Evolutionary conservation across 2,113 vertebrate genomes (phyloP), one percentile per base, ranked within the genome.

Genomic region (Saguinus midas): DNA sequence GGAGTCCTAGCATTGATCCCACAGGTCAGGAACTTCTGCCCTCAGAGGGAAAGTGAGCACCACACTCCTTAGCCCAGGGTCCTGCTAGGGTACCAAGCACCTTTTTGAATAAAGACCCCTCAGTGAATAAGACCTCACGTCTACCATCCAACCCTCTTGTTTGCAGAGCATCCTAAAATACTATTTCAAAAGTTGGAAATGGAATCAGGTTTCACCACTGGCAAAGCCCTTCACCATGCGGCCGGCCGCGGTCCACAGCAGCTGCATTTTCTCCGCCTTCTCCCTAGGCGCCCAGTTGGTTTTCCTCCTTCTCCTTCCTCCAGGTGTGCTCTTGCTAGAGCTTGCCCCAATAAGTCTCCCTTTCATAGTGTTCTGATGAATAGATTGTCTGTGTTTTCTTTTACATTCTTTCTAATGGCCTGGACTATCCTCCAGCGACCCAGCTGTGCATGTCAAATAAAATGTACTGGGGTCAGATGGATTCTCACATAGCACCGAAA

Each of bases 401-500:
- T 90, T 37, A 50, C 97, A 87, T 97, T 97, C 96, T 91, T 95
- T 84, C 61, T 91, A 94, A 95, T 66, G 76, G 95, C 83, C 91
- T 61, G 85, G 43, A 92, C 96, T 79, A 27, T 87, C 87, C 66
- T 93, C 93, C 91, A 96, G 93, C 8, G 0, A 64, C 90, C 95
- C 96, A 98, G 97, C 97, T 98, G 97, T 96, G 97, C 80, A 8
- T 85, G 96, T 97, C 92, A 96, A 96, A 96, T 95, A 97, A 97
- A 98, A 97, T 75, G 89, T 95, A 96, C 55, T 94, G 93, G 89
- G 95, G 95, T 96, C 83, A 35, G 89, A 95, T 20, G 50, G 96
- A 93, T 70, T 88, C 96, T 96, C 91, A 93, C 82, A 80, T 64
- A 70, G 76, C 61, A 52, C 86, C 1, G 8, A 96, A 89, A 88